These are phyloP conservation scores for Stercorarius parasiticus DNA, from an alignment of 2,113 vertebrate genomes.

Conservation along the genomic window DNA sequence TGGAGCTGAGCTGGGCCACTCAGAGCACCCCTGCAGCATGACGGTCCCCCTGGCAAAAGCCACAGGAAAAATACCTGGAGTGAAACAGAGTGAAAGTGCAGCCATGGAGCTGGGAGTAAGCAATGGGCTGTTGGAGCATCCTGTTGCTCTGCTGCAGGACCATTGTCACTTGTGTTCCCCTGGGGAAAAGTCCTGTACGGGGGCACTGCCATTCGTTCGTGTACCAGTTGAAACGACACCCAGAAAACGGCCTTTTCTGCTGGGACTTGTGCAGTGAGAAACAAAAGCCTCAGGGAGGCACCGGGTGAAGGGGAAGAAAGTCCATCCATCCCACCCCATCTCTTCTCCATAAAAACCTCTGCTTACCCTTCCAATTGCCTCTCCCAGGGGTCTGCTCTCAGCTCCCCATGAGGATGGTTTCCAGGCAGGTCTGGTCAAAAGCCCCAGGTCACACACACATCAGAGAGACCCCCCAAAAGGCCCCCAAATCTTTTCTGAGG, in stretches of 20 bases:
- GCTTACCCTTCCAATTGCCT: not conserved
- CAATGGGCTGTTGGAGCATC: not conserved
- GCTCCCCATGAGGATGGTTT: rapidly evolving
- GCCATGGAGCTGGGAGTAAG: not conserved
- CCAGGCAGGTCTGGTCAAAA: not conserved
- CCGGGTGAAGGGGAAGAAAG: not conserved
- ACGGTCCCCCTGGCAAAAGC: not conserved
- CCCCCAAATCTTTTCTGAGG: not conserved
- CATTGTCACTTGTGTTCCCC: not conserved
- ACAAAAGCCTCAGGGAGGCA: not conserved
- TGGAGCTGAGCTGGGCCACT: not conserved
- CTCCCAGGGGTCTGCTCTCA: not conserved
- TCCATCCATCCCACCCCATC: not conserved
- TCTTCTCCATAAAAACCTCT: not conserved
- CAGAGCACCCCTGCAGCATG: not conserved
- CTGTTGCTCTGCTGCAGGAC: not conserved
- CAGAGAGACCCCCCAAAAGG: rapidly evolving
- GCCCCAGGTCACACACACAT: not conserved
- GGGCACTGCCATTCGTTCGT: not conserved
- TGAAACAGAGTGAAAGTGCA: not conserved
- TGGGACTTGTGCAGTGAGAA: not conserved
- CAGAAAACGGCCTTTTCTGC: not conserved
- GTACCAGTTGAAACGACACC: not conserved
- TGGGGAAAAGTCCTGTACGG: not conserved
- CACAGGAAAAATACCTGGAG: not conserved